Percentiles rank a stretch among this genome's conserved stretches.
Conservation (phyloP, 1,140 invertebrate species). For the Drosophila leontia region DNA sequence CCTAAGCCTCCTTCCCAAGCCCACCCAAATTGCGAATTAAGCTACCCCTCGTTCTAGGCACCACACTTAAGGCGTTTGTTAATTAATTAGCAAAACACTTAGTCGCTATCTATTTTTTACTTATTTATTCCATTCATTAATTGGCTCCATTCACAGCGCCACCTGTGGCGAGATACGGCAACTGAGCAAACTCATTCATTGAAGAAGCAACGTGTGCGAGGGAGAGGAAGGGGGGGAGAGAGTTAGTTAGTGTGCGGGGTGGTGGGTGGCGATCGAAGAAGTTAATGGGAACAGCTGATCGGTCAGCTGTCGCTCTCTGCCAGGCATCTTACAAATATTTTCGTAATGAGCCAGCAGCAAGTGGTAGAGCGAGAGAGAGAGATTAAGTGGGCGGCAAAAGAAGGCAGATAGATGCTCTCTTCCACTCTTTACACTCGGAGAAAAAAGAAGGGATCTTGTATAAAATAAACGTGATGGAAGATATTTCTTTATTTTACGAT, state of each 20-base stretch:
- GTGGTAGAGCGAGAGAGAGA: background rate
- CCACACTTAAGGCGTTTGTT: background rate
- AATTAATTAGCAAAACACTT: background rate
- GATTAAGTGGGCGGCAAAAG: conserved; percentile 6
- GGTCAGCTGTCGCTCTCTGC: conserved; percentile 25
- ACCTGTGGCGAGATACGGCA: conserved; percentile 13
- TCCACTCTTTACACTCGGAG: conserved; percentile 1
- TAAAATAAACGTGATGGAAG: too few relatives aligned
- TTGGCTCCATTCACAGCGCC: conserved; percentile 18
- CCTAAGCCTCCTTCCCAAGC: background rate
- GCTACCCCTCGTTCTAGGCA: too few relatives aligned
- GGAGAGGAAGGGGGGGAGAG: background rate
- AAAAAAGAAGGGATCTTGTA: background rate
- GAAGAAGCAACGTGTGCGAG: conserved; percentile 1
- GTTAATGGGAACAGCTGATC: conserved; percentile 47
- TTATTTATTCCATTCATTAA: conserved; percentile 24
- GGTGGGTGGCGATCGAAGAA: background rate
- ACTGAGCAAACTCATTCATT: conserved; percentile 7
- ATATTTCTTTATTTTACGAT: too few relatives aligned
- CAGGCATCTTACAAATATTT: conserved; percentile 37
- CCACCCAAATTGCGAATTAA: background rate
- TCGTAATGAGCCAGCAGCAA: conserved; percentile 46
- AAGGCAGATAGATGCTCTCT: conserved; percentile 21
- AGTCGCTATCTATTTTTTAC: background rate
- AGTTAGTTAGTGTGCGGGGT: background rate